Evolutionary conservation across 1,140 invertebrate genomes (phyloP).

Genomic region (Marisa cornuarietis): DNA sequence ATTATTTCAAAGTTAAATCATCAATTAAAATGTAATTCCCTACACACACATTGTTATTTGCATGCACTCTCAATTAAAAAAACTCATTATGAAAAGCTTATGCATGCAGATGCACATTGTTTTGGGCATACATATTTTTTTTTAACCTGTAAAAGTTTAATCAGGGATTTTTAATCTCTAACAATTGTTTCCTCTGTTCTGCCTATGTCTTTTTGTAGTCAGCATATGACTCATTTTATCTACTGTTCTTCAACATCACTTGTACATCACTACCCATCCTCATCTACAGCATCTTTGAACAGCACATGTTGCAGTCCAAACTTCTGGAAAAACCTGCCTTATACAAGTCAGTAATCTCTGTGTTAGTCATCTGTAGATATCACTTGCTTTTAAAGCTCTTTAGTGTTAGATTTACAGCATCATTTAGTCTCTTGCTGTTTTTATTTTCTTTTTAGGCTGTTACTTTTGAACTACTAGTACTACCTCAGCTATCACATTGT

Average conservation of each 20-base stretch:
- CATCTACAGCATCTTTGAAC: constrained; percentile 84
- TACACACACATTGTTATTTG: background rate
- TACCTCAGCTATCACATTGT: too few species aligned
- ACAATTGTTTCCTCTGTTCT: constrained; percentile 2
- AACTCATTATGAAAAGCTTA: too few species aligned
- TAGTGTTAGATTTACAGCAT: too few species aligned
- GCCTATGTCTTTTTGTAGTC: constrained; percentile 50
- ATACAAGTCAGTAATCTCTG: constrained; percentile 69
- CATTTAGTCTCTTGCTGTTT: too few species aligned
- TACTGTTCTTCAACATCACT: constrained; percentile 64
- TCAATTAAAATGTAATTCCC: too few species aligned
- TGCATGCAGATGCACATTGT: too few species aligned
- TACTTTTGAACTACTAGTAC: too few species aligned
- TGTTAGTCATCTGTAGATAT: too few species aligned
- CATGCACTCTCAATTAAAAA: background rate
- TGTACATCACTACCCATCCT: constrained; percentile 64
- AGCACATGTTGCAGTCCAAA: constrained; percentile 75
- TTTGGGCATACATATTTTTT: background rate
- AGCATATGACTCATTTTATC: constrained; percentile 59
- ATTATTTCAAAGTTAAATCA: background rate
- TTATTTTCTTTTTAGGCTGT: too few species aligned
- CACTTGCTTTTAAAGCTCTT: too few species aligned
- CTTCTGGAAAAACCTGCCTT: constrained; percentile 75
- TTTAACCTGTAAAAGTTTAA: background rate
- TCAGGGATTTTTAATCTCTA: too few species aligned